Base-by-base conservation (phyloP, 2,888 invertebrate species). In the Electrophaes corylata region DNA sequence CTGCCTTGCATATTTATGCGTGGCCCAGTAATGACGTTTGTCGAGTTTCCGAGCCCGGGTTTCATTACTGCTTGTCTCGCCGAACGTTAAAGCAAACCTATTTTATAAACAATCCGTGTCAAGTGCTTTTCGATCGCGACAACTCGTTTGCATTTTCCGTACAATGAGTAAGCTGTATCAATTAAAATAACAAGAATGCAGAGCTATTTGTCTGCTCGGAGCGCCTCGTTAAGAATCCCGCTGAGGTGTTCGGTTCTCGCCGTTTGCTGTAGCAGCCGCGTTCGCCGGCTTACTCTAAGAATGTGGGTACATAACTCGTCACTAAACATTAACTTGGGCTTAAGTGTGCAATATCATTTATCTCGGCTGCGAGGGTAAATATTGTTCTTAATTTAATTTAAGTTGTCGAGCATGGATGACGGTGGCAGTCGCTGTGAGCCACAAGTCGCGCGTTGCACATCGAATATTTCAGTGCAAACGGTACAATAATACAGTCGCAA, bases 1-100 rank as follows among this genome's bases (percentile, higher is more conserved):
- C 90, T 90, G 91, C 83, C 91, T 87, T 91, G 91, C 91, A 91
- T 91, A 91, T 89, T 91, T 91, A 91, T 91, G 88, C 83, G 88
- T 86, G 83, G 76, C 84, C 79, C 79, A 78, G 89, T 91, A 91
- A 91, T 91, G 90, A 91, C 88, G 86, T 89, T 91, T 89, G 89
- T 82, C 77, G 87, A 85, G 84, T 79, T 81, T 79, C 72, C 76
- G 76, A 73, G 76, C 77, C 79, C 78, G 71, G 78, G 79, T 84
- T 86, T 88, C 87, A 89, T 89, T 89, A 89, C 80, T 67, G 78
- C 79, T 79, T 78, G 82, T 82, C 84, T 84, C 64, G 63, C 53
- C 62, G 47, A 57, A 53, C 60, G 62, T 65, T 79, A 82, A 82
- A 75, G 81, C 83, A 84, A 81, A 77, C 78, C 78, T 78, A 79